Base-by-base conservation (phyloP, 2,797 vertebrate genomes). In the Pagetopsis macropterus region DNA sequence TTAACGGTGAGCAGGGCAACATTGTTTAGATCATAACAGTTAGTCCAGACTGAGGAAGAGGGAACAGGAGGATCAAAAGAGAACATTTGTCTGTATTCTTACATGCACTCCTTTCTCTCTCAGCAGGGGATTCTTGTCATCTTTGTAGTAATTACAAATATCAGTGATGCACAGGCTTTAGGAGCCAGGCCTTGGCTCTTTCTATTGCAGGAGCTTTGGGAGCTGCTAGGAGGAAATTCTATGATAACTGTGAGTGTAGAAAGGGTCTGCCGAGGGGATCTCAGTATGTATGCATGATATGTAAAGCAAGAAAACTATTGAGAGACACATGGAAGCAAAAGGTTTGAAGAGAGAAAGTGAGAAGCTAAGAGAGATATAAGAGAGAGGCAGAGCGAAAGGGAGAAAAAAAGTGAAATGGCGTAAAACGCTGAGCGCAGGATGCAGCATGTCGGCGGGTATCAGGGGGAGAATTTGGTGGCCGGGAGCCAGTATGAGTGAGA, bases 391-490 rank as follows among this genome's bases (percentile, higher is more conserved):
- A 58, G 72, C 48, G 63, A 75, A 76, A 72, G 51, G 72, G 61
- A 75, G 72, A 63, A 69, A 87, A 61, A 74, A 79, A 84, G 76
- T 13, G 27, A 83, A 89, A 84, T 79, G 66, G 89, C 52, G 70
- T 85, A 83, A 90, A 88, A 76, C n/a, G 76, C 76, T 81, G 82
- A 87, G 81, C 63, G 68, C 75, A 45, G 87, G 83, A 85, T 84
- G 87, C 77, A 78, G 84, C 78, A 65, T 85, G 91, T 89, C 70
- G 62, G 62, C 56, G 51, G 85, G 87, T 90, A 84, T 92, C 91
- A 90, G 86, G 87, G 87, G 90, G 90, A 92, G 90, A 90, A 91
- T 93, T 90, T 91, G 85, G 88, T 91, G 91, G 91, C 91, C 55
- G 23, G 70, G 75, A 81, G 91, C 91, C 91, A 94, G 86, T 89